These are phyloP conservation scores for Selenia dentaria DNA, from an alignment of 2,888 invertebrate species.

Conservation along the genomic window DNA sequence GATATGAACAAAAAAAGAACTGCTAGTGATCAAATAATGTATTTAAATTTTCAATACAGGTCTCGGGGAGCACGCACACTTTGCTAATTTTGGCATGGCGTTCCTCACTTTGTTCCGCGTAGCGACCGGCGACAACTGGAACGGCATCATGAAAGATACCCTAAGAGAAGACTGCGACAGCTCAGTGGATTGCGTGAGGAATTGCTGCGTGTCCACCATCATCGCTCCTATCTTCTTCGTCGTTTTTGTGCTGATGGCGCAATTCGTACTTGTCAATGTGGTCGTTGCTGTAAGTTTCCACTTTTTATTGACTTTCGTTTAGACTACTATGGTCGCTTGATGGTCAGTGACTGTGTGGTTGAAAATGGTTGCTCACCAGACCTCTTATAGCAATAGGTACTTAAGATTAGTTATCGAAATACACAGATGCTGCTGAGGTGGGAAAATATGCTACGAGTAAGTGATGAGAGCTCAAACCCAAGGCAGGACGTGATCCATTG, in stretches of 20 bases:
- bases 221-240: conserved; percentile 99
- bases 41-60: too few species aligned
- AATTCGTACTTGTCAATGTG: conserved; percentile 99
- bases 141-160: conserved; percentile 99
- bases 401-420: too few species aligned
- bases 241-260: conserved; percentile 99
- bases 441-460: too few species aligned
- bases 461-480: too few species aligned
- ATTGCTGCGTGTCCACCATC: conserved; percentile 98
- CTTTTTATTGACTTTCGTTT: neutral
- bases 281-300: conserved; percentile 95
- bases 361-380: too few species aligned
- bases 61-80: conserved; percentile 99
- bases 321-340: too few species aligned
- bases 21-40: too few species aligned
- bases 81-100: conserved; percentile 99
- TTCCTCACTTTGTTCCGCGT: conserved; percentile 99
- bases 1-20: too few species aligned
- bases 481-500: too few species aligned
- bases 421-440: too few species aligned
- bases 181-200: conserved; percentile 96
- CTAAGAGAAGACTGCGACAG: conserved; percentile 97
- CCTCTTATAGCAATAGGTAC: too few species aligned
- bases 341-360: too few species aligned
- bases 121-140: conserved; percentile 99